Evolutionary conservation across 2,888 invertebrate species (phyloP), one percentile per base, ranked within the genome.

Genomic region (Callinectes sapidus): DNA sequence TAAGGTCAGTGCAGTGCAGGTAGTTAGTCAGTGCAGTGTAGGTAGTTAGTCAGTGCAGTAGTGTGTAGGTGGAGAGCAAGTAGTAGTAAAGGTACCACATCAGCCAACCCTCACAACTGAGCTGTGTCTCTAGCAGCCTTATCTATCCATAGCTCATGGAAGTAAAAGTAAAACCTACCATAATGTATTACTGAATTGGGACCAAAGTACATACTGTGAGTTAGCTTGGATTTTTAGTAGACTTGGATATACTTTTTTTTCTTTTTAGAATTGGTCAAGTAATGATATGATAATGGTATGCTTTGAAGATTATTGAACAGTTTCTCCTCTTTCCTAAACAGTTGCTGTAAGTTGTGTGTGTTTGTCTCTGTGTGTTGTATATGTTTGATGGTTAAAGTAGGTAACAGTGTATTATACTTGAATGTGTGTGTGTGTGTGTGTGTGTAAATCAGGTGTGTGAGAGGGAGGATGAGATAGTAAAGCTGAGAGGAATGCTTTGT

Each of bases 1-100:
- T 77, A 71, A 94, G 94, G 94, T 94, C 61, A 93, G 94, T 94
- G 81, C 42, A 32, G 87, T 42, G 14, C 87, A 32, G 54, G 55
- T 42, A 66, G 66, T 87, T 14, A 66, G 86, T 86, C 23, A 42
- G 81, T 81, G 81, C 61, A 81, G 71, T 71, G 81, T 14, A 81
- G 81, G 32, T 32, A 35, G 35, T 87, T 14, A 66, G 86, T 86
- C 23, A 42, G 81, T 81, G 81, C 61, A 81, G 81, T n/a, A 28
- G n/a, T 71, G 71, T 71, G 81, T 14, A 81, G 81, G 32, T 32
- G 81, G 35, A 32, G 35, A 35, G 81, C n/a, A n/a, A 71, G 71
- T 71, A 71, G 71, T 71, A 61, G 61, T 61, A 16, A 61, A 23
- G 71, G 71, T 71, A 10, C 71, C 23, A 61, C 61, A 61, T 61